These are phyloP conservation scores for Ypsolopha scabrella DNA, from an alignment of 2,888 invertebrate genomes.

Conservation along the genomic window DNA sequence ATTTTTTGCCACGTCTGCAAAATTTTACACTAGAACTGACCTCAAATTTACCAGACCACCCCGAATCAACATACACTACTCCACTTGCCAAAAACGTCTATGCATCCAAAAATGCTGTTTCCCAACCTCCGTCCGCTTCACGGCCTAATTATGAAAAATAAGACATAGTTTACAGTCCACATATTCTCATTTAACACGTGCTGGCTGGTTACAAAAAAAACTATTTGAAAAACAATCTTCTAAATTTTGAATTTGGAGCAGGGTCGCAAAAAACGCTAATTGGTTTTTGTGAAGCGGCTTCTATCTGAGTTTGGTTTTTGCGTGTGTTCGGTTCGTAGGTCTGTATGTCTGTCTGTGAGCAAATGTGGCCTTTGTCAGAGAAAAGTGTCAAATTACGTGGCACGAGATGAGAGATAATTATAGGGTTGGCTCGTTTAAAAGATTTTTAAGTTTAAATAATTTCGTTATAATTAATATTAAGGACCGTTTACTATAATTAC, in stretches of 20 bases:
- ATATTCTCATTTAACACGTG: conserved; percentile 60
- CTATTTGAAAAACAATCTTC: conserved; percentile 62
- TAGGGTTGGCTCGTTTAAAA: conserved; percentile 32
- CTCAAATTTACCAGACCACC: no score
- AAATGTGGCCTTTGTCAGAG: conserved; percentile 67
- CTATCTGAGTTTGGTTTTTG: conserved; percentile 36
- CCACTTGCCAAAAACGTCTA: conserved; percentile 8
- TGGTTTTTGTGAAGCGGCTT: conserved; percentile 51
- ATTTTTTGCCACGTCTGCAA: no score
- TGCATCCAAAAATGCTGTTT: conserved; percentile 23
- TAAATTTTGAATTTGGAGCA: conserved; percentile 24
- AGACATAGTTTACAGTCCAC: conserved; percentile 56
- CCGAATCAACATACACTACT: no score
- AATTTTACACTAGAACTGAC: no score
- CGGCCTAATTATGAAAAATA: conserved; percentile 67
- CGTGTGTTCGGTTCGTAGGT: conserved; percentile 30
- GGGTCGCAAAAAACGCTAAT: conserved; percentile 53
- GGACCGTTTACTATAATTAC: not conserved
- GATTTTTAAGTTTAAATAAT: not conserved
- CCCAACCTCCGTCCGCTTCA: conserved; percentile 33
- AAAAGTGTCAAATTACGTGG: conserved; percentile 69
- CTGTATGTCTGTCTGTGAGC: conserved; percentile 35
- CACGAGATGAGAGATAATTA: conserved; percentile 57
- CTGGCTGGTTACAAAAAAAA: conserved; percentile 29
- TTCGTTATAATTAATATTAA: not conserved